Evolutionary conservation across 2,113 vertebrate genomes (phyloP), one percentile per base, ranked within the genome.

Genomic region (Orycteropus afer): DNA sequence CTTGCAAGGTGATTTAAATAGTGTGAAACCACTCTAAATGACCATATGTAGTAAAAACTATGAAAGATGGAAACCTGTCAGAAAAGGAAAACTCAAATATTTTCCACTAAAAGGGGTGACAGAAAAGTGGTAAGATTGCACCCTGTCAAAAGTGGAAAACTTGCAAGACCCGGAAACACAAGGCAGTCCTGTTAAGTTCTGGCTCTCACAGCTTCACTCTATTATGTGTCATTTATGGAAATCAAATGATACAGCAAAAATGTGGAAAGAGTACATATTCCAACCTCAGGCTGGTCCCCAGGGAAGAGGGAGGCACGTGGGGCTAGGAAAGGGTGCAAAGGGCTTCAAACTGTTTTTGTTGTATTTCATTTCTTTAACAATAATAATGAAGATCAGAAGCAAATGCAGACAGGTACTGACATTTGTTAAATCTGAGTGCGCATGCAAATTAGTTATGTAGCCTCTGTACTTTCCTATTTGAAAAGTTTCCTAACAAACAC

Each of bases 321-420:
- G 55, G 32, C 14, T 34, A 27, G 73, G 74, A 25, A 45, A 25
- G 22, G 12, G 6, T 0, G 10, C 7, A 23, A 22, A 22, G 29
- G n/a, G 42, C 49, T 67, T 25, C 47, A 1, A 6, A 23, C 49
- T 34, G 32, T 11, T 23, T 34, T n/a, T 57, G 61, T 20, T 59
- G 3, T 27, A 9, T 55, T 90, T 40, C n/a, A 27, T 29, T 83
- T 42, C n/a, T 80, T 49, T 67, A 67, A 42, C 23, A 11, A 53
- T 76, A 37, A 51, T 47, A 7, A 32, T 20, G 42, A 80, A 71
- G 55, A 20, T n/a, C 2, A 2, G 71, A 49, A 27, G 78, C 12
- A 1, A 10, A 18, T 5, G 9, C 1, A 17, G 40, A 34, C 53
- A 17, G n/a, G 12, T 0, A 3, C 42, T 3, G 1, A 47, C n/a